Percentiles rank a stretch among this genome's conserved stretches.
Conservation (phyloP, 2,113 vertebrate genomes). For the Xenopus laevis region DNA sequence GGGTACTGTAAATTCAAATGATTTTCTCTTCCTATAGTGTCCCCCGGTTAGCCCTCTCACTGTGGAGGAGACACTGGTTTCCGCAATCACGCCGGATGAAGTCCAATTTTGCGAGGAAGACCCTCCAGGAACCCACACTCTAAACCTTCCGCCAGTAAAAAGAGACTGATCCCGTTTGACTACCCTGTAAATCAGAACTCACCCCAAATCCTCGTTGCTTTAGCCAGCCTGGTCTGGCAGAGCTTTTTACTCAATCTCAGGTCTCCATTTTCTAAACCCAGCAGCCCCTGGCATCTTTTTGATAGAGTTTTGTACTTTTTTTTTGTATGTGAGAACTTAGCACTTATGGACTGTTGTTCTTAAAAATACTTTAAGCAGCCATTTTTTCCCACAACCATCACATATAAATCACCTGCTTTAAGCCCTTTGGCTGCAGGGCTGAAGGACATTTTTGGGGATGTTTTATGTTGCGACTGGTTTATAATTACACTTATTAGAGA, state of each 20-base stretch:
- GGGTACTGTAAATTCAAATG: background rate
- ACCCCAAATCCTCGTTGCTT: conserved; percentile 17
- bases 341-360: conserved; percentile 42
- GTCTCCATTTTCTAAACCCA: conserved; percentile 39
- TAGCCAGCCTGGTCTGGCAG: conserved; percentile 14
- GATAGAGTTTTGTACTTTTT: conserved; percentile 44
- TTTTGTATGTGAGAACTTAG: conserved; percentile 35
- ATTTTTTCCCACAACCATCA: conserved; percentile 53
- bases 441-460: conserved; percentile 13
- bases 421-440: conserved; percentile 15
- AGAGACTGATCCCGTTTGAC: conserved; percentile 11
- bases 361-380: conserved; percentile 15
- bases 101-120: conserved; percentile 68
- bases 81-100: conserved; percentile 74
- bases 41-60: conserved; percentile 45
- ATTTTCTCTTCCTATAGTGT: conserved; percentile 49
- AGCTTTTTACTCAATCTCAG: conserved; percentile 40
- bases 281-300: conserved; percentile 24
- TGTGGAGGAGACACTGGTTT: conserved; percentile 71
- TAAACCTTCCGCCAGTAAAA: conserved; percentile 9
- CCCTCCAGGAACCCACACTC: conserved; percentile 9
- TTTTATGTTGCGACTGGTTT: background rate
- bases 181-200: conserved; percentile 2
- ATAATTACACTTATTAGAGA: background rate
- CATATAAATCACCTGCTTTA: conserved; percentile 47